These are phyloP conservation scores for Lysandra coridon DNA, from an alignment of 2,888 invertebrate genomes.

Conservation along the genomic window DNA sequence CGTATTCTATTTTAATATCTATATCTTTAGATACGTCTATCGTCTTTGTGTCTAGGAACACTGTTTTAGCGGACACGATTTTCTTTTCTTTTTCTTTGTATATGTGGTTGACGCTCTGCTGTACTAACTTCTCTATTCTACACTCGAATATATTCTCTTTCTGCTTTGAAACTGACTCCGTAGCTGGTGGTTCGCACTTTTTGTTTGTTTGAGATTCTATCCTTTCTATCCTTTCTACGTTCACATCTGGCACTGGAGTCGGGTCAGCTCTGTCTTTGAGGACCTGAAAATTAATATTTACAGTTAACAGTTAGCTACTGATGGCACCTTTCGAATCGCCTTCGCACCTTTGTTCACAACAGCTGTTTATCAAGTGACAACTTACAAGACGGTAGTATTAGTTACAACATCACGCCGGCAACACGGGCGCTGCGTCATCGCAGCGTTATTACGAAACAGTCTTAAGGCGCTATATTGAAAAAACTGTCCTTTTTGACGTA, in stretches of 20 bases:
- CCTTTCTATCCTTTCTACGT: conserved; percentile 39
- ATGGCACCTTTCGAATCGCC: no score
- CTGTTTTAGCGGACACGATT: conserved; percentile 66
- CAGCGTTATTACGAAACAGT: no score
- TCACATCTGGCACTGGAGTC: conserved; percentile 54
- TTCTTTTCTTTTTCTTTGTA: conserved; percentile 59
- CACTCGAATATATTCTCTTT: conserved; percentile 61
- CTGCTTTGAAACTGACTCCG: conserved; percentile 38
- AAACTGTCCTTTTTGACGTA: no score
- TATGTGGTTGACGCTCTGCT: conserved; percentile 70
- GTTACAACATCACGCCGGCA: no score
- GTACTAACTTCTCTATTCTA: conserved; percentile 66
- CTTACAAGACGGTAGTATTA: no score
- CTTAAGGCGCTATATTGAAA: no score
- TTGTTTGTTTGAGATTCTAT: conserved; percentile 37
- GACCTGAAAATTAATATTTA: conserved; percentile 48
- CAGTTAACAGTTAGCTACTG: no score
- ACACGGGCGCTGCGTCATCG: no score
- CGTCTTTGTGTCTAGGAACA: conserved; percentile 57
- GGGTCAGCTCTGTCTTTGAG: conserved; percentile 56
- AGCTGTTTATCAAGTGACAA: no score
- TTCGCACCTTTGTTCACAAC: no score
- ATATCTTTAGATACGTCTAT: conserved; percentile 18
- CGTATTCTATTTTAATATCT: conserved; percentile 5
- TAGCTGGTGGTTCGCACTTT: conserved; percentile 25